These are phyloP conservation scores for Eurypyga helias DNA, from an alignment of 2,113 vertebrate species.

Conservation along the genomic window DNA sequence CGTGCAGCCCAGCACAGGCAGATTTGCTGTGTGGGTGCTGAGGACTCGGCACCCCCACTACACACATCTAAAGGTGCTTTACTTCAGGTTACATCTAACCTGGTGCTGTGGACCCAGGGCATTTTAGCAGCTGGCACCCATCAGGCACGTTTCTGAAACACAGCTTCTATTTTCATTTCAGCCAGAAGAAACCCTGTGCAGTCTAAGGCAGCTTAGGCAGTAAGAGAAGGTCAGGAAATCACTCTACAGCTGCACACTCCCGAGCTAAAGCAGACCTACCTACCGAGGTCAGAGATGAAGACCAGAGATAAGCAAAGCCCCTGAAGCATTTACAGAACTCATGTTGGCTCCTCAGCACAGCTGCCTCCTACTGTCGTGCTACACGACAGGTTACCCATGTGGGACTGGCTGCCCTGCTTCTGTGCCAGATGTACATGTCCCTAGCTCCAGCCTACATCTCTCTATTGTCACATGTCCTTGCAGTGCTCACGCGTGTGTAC, in stretches of 20 bases:
- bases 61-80: not conserved
- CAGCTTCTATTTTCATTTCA: not conserved
- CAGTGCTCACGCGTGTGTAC: not conserved
- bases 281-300: not conserved
- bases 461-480: rapidly evolving
- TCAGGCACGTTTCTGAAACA: not conserved
- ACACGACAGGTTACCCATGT: not conserved
- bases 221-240: not conserved
- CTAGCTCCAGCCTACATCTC: not conserved
- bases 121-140: rapidly evolving
- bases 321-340: not conserved
- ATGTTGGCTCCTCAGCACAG: not conserved
- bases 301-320: not conserved
- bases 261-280: not conserved
- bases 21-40: not conserved
- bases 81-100: not conserved
- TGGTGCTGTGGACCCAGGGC: not conserved
- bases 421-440: rapidly evolving
- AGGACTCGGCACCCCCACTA: not conserved
- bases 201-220: not conserved
- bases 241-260: not conserved
- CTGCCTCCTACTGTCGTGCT: not conserved
- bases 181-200: not conserved
- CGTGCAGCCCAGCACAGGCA: not conserved
- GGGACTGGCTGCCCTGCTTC: not conserved